Percentiles rank a stretch among this genome's conserved stretches.
These are phyloP conservation scores for Adela reaumurella DNA, from an alignment of 2,888 invertebrate species.

Conservation along the genomic window DNA sequence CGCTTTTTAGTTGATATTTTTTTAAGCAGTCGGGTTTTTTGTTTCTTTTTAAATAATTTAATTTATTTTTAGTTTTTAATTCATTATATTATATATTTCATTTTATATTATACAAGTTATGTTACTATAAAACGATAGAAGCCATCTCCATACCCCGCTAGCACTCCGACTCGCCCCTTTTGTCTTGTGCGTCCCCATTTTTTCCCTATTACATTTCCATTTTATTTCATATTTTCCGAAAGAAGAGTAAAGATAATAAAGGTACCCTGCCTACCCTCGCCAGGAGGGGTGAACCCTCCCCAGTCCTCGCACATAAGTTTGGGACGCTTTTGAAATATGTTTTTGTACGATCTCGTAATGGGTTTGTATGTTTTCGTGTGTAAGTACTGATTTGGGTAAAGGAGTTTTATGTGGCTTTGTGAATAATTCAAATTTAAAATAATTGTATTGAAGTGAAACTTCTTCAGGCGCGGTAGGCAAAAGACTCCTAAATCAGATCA, in stretches of 20 bases:
- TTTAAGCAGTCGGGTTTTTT: too few relatives aligned
- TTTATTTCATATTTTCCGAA: constrained; percentile 48
- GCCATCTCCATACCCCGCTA: neutral
- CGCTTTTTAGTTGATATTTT: too few relatives aligned
- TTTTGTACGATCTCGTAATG: constrained; percentile 49
- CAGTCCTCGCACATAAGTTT: neutral
- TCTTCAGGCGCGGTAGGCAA: too few relatives aligned
- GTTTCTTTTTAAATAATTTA: too few relatives aligned
- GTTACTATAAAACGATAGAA: neutral
- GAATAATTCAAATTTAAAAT: too few relatives aligned
- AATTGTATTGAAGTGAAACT: too few relatives aligned
- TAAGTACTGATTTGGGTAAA: neutral
- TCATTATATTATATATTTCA: too few relatives aligned
- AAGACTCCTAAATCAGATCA: too few relatives aligned
- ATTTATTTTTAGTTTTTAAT: too few relatives aligned
- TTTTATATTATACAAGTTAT: too few relatives aligned
- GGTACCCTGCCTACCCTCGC: neutral
- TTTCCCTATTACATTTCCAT: constrained; percentile 57
- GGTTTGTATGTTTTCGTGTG: constrained; percentile 20
- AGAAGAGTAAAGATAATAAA: neutral
- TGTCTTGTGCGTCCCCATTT: constrained; percentile 52
- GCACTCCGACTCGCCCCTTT: constrained; percentile 23
- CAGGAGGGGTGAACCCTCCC: neutral
- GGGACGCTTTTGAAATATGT: constrained; percentile 31
- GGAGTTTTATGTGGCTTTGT: too few relatives aligned